phyloP scores from a whole-genome alignment of 2,888 invertebrate species.

The Lingula anatina region DNA sequence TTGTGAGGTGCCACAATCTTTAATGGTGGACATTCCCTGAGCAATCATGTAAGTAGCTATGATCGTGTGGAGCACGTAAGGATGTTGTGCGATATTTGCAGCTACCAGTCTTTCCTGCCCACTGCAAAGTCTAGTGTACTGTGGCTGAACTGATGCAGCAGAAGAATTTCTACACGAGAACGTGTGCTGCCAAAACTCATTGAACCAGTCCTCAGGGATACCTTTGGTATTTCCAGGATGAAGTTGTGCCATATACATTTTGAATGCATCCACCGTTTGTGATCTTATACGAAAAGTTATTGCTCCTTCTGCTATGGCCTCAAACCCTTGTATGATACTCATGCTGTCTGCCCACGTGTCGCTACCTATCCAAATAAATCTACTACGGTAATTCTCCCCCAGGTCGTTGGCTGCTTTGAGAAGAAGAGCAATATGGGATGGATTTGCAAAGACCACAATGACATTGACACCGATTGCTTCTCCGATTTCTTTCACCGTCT shows the following conservation, averaged over 20 bases:
- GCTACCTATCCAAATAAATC: constrained; percentile 44
- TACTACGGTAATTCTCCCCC: constrained; percentile 23
- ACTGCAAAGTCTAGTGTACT: constrained; percentile 32
- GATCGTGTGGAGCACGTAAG: constrained; percentile 46
- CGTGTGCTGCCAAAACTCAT: constrained; percentile 49
- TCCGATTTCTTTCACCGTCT: constrained; percentile 24
- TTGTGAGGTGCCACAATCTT: constrained; percentile 14
- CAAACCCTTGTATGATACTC: constrained; percentile 24
- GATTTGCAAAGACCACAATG: constrained; percentile 44
- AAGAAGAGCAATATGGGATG: constrained; percentile 34
- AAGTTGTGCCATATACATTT: constrained; percentile 33
- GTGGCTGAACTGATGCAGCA: constrained; percentile 23
- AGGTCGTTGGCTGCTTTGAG: constrained; percentile 41
- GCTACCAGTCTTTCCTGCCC: constrained; percentile 32
- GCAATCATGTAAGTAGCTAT: constrained; percentile 45
- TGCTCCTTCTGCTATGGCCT: constrained; percentile 39
- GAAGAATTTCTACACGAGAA: constrained; percentile 43
- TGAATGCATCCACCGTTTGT: constrained; percentile 35
- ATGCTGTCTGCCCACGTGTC: constrained; percentile 33
- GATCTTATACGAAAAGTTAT: constrained; percentile 35
- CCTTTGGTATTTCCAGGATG: constrained; percentile 38
- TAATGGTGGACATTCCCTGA: constrained; percentile 39
- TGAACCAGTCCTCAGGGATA: constrained; percentile 52
- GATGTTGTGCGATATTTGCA: constrained; percentile 33
- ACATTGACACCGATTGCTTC: constrained; percentile 33